Evolutionary conservation across 2,888 invertebrate species (phyloP), one percentile per base, ranked within the genome.

Genomic region (Leucoptera coffeella): DNA sequence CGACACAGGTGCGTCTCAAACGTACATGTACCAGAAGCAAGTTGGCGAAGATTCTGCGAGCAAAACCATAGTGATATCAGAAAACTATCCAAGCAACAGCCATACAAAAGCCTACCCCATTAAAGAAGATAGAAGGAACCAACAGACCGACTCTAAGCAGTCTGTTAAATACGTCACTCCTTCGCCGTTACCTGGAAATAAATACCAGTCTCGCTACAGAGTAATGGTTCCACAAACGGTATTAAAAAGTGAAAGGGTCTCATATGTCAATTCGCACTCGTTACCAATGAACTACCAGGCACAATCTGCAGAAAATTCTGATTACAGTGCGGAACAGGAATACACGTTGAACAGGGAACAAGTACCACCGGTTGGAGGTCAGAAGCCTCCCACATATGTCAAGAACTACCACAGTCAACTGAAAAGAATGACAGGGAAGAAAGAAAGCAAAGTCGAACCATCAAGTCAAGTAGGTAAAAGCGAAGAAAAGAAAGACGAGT

Each of bases 41-140:
- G 39, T 35, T 15, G 37, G 40, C n/a, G 49, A 42, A 26, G 43
- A 47, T 14, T 29, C 53, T 2, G 40, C 45, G 14, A 43, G 38
- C 26, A 41, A 53, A 21, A 45, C 47, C 9, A 38, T 73, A 13
- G 41, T 60, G 2, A 58, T 75, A 2, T 55, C 67, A 12, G 77
- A 77, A 43, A 77, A 76, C 36, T 77, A 75, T 39, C 77, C 77
- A 1, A 72, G 65, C 35, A 61, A 71, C 32, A 64, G 67, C 24
- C 77, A 78, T 32, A 78, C 77, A 1, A 58, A 67, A 37, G 77
- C 77, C 1, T 14, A 13, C 8, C 62, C 76, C 23, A 73, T 75
- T 20, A 10, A 11, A 11, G 4, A 61, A 31, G 52, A 52, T 25
- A 36, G 43, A 13, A 37, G 38, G 3, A 36, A 35, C 17, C 43